Base-by-base conservation (phyloP, 1,140 invertebrate species). In the Drosophila neocordata region DNA sequence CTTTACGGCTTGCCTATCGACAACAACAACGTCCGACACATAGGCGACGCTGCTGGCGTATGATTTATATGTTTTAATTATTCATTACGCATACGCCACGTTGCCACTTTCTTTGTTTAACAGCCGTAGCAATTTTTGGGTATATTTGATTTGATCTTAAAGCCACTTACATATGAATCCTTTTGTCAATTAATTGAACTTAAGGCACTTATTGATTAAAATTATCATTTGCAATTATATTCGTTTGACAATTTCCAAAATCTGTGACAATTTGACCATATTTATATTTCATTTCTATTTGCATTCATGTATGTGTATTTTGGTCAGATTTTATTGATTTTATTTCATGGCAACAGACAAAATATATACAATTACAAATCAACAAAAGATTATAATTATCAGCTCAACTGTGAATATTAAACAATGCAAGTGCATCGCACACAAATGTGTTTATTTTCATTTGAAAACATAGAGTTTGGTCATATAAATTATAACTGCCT, bases 1-100 rank as follows among this genome's bases (percentile, higher is more conserved):
- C 66, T 61, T 67, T 65, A 64, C 34, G 41, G 34, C 35, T 55
- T 9, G 15, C 27, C 20, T 24, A 24, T 37, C 18, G 48, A 31
- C 20, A 15, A 12, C 41, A 34, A 48, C 15, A 65, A 68, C 58
- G 58, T 44, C 75, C 68, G 73, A 73, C 76, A 65, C 65, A 75
- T 78, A 59, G 77, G 59, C 72, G 69, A 73, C 60, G 68, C 65
- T 55, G 60, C 22, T 58, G 73, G 67, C 83, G 83, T 88, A 83
- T 88, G 83, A 88, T 88, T 88, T 77, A 88, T 88, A 61, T 79
- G 60, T 62, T 64, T 83, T 88, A 88, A 88, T 88, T 88, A 88
- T 88, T 88, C 69, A 88, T 88, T 83, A 77, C 62, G 56, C 56
- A 72, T 75, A 73, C 71, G 66, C 65, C 68, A 44, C 61, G 58